Base-by-base conservation (phyloP, 2,888 invertebrate genomes). In the Mesoligia furuncula region DNA sequence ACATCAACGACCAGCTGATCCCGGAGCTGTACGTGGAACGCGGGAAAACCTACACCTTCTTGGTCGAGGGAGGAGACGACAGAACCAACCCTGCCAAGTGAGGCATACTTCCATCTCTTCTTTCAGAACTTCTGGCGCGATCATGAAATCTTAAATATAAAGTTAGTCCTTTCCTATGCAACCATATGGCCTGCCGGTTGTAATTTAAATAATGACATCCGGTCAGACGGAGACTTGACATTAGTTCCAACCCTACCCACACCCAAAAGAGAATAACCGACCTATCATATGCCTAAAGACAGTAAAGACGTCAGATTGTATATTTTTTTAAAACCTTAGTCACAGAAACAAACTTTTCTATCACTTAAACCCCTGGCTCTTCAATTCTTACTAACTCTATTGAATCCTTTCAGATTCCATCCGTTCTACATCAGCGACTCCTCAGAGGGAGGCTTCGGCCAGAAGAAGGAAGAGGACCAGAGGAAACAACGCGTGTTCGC, bases 381-480 rank as follows among this genome's bases (percentile, higher is more conserved):
- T 31, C 31, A 31, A 31, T 31, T 31, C 57, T 59, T 59, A 13
- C 6, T 27, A 59, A 27, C 57, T 54, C n/a, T 59, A 15, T 15
- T 59, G 57, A 59, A 27, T 27, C 57, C 57, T 27, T 59, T 24
- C 88, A 98, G 98, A 89, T 99, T 98, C 94, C 99, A 99, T 95
- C 99, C 99, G 20, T 98, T 99, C 93, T 99, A 99, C 95, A 99
- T 99, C 90, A 99, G 98, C 61, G 98, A 98, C 92, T 99, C 98
- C 4, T 95, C 97, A 0, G 98, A 98, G 93, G 99, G 99, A 45
- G 99, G 99, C 1, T 98, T 98, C 90, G 98, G 98, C 0, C 98
- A 99, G 93, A 98, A 98, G 93, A 97, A 95, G 27, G 97, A 97
- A 68, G 96, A 97, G 0, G 98, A 98, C 62, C 98, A 98, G 87